Evolutionary conservation across 2,113 vertebrate species (phyloP).

Genomic region (Cettia cetti): DNA sequence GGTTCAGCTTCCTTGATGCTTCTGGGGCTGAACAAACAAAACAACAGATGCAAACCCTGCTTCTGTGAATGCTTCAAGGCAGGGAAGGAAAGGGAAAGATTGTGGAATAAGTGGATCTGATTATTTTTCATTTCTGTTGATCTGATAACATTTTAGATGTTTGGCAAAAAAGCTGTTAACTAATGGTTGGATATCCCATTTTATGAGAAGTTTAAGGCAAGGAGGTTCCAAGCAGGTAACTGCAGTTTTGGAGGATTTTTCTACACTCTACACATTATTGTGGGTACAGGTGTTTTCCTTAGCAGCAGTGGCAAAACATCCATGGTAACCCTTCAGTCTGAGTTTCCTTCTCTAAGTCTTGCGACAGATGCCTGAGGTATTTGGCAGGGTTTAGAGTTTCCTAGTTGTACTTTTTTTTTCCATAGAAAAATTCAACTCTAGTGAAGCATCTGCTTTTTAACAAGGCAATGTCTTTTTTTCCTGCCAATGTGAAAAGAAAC

Average conservation of each 20-base stretch:
- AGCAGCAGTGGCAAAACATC: background rate
- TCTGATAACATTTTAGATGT: background rate
- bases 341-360: background rate
- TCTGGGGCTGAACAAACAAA: background rate
- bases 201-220: background rate
- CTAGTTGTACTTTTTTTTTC: background rate
- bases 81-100: background rate
- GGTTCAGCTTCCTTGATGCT: background rate
- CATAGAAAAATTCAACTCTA: background rate
- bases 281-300: background rate
- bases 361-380: background rate
- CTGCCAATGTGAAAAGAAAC: background rate
- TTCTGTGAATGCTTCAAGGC: background rate
- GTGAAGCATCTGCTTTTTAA: conserved; percentile 3
- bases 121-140: background rate
- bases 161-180: background rate
- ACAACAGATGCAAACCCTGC: background rate
- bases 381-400: background rate
- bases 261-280: background rate
- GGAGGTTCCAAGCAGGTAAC: background rate
- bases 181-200: background rate
- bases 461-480: background rate
- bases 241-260: background rate
- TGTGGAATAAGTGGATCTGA: background rate
- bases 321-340: background rate